Evolutionary conservation across 2,888 invertebrate genomes (phyloP).

Genomic region (Spilarctia lutea): DNA sequence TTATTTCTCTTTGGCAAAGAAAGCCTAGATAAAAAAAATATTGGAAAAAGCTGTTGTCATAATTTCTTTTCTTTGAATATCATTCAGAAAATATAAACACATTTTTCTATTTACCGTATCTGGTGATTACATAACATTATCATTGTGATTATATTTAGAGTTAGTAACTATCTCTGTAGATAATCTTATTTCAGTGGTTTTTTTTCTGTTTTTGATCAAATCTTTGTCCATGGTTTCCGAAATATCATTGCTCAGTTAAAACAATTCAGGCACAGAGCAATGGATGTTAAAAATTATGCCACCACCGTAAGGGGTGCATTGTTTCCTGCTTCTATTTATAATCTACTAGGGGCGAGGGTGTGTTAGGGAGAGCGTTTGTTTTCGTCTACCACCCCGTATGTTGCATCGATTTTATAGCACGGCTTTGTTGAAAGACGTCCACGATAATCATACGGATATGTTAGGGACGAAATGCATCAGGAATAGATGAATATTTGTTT

Average conservation of each 20-base stretch:
- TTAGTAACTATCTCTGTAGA: background rate
- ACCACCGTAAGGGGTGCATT: slow-evolving; percentile 15
- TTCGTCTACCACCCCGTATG: slow-evolving; percentile 40
- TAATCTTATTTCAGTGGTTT: background rate
- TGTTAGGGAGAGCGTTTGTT: slow-evolving; percentile 40
- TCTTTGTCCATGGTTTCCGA: background rate
- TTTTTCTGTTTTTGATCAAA: background rate
- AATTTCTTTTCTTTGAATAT: too few species aligned
- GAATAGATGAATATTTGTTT: background rate
- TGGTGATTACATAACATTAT: background rate
- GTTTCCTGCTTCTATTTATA: slow-evolving; percentile 52
- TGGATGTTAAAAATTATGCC: background rate
- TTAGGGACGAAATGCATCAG: background rate
- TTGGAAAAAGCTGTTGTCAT: too few species aligned
- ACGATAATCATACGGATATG: slow-evolving; percentile 14
- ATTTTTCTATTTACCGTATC: background rate
- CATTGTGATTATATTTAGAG: background rate
- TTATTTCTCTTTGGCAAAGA: background rate
- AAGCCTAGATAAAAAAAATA: background rate
- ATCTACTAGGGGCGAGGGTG: slow-evolving; percentile 51
- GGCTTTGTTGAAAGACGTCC: slow-evolving; percentile 33
- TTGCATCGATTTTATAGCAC: slow-evolving; percentile 26
- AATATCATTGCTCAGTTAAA: background rate
- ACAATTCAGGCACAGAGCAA: slow-evolving; percentile 7
- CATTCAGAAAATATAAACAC: background rate